phyloP scores from a whole-genome alignment of 2,797 vertebrate species.

The Yasuhikotakia modesta region DNA sequence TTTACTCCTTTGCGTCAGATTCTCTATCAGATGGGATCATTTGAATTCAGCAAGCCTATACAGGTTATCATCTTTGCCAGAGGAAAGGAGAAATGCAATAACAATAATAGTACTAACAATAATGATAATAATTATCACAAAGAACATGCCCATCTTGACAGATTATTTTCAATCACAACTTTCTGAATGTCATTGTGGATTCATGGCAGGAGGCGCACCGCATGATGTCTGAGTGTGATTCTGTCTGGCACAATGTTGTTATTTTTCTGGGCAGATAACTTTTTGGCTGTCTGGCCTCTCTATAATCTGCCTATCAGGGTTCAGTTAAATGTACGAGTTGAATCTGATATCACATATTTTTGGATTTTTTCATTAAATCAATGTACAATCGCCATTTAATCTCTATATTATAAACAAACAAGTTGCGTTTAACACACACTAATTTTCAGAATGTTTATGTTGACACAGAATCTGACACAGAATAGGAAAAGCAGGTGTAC shows the following conservation, averaged over 20 bases:
- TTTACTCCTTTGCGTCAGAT: constrained; percentile 61
- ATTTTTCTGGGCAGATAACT: constrained; percentile 30
- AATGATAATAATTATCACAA: constrained; percentile 54
- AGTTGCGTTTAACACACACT: background rate
- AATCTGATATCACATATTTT: constrained; percentile 23
- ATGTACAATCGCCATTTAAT: constrained; percentile 4
- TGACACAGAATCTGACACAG: background rate
- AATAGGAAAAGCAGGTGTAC: background rate
- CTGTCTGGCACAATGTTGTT: constrained; percentile 33
- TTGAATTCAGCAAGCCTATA: constrained; percentile 58
- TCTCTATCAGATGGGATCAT: constrained; percentile 63
- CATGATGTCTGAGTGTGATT: constrained; percentile 44
- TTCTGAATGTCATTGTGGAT: constrained; percentile 52
- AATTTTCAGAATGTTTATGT: constrained; percentile 1
- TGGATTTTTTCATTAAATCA: background rate
- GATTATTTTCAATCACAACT: constrained; percentile 54
- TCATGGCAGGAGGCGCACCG: constrained; percentile 27
- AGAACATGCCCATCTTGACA: constrained; percentile 54
- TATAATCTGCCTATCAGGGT: constrained; percentile 38
- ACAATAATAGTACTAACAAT: constrained; percentile 40
- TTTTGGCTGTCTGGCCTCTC: constrained; percentile 28
- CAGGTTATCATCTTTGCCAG: constrained; percentile 59
- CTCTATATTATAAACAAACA: constrained; percentile 19
- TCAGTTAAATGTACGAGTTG: constrained; percentile 16
- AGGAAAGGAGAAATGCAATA: constrained; percentile 40